Percentiles rank a stretch among this genome's conserved stretches.
Conservation (phyloP, 2,113 vertebrate genomes). For the Tenrec ecaudatus region DNA sequence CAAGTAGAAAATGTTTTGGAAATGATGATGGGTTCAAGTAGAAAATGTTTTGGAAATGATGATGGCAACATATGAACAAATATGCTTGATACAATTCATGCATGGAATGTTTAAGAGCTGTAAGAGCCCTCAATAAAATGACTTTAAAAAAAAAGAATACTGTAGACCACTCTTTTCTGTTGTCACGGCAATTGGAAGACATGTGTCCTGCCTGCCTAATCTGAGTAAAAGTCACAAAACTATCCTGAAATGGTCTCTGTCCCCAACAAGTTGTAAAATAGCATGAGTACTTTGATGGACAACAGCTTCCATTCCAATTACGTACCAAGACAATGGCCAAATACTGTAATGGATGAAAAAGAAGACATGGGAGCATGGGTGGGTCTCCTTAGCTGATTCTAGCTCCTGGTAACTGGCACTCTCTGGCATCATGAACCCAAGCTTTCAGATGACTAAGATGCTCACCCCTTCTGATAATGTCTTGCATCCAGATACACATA, state of each 20-base stretch:
- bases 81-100: too few relatives aligned
- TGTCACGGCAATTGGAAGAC: not conserved
- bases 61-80: too few relatives aligned
- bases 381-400: not conserved
- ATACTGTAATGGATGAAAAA: not conserved
- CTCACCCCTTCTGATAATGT: constrained; percentile 1
- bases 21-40: too few relatives aligned
- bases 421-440: not conserved
- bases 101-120: too few relatives aligned
- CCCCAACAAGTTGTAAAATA: not conserved
- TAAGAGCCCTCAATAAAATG: too few relatives aligned
- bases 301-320: not conserved
- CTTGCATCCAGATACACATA: not conserved
- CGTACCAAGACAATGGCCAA: not conserved
- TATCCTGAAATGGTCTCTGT: not conserved
- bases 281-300: not conserved
- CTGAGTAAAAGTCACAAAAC: constrained; percentile 19
- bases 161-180: not conserved
- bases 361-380: rapidly evolving
- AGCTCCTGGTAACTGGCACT: not conserved
- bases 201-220: not conserved
- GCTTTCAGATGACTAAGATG: constrained; percentile 5
- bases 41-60: too few relatives aligned
- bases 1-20: too few relatives aligned
- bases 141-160: too few relatives aligned